Base-by-base conservation (phyloP, 2,113 vertebrate species). In the Aepyceros melampus region DNA sequence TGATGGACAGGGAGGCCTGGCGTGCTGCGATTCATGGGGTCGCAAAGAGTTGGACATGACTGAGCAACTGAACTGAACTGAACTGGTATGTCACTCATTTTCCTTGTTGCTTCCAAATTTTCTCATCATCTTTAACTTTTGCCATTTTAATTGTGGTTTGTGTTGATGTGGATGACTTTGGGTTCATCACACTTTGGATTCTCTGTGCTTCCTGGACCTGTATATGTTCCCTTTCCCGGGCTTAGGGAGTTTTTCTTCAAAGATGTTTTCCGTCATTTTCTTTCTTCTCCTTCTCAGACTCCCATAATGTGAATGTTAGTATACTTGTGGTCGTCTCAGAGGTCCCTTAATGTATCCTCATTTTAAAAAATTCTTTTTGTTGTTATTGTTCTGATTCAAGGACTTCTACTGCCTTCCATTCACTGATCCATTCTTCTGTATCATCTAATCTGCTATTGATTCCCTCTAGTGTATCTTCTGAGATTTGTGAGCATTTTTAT, bases 221-320 rank as follows among this genome's bases (percentile, higher is more conserved):
- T 5, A 55, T 83, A 23, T 82, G 19, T 23, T 27, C 36, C 6
- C 0, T n/a, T 53, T 36, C 6, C 81, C 81, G 0, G 1, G 21
- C 27, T 55, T 83, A 83, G 49, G 81, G 49, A 36, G 7, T 27
- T 53, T 15, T 83, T 15, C 81, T 83, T 55, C 21, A 55, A 36
- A 27, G 6, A 55, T 4, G 3, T 36, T 36, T 83, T 55, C 12
- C 15, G 33, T 5, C 33, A 23, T n/a, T 83, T 83, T 27, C 21
- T 83, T 23, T 27, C 21, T 27, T 55, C 33, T 55, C 51, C 81
- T 36, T 55, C 33, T 82, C 17, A 2, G 33, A 55, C 12, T 23
- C n/a, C 51, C 23, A 53, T 55, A 15, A 36, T 36, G 33, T 83
- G 81, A 55, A 36, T 83, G 33, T 83, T 36, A 27, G 33, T 55